Conservation (phyloP, 2,888 invertebrate genomes). For the Tetanocera ferruginea region DNA sequence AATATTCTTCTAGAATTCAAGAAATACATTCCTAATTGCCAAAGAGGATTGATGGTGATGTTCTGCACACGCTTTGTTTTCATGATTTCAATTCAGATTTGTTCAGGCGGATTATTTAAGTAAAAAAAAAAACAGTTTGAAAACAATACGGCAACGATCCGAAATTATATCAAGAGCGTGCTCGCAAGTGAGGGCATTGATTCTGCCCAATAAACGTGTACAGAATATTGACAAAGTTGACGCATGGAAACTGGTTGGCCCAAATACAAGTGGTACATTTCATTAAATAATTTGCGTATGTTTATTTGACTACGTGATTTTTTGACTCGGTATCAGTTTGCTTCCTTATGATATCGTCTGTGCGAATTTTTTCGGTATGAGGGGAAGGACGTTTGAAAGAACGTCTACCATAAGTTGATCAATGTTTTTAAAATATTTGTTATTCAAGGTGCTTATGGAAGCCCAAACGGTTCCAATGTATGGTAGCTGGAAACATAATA, state of each 20-base stretch:
- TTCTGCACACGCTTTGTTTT: too few species aligned
- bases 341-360: conserved; percentile 4
- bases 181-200: conserved; percentile 13
- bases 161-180: conserved; percentile 1
- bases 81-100: too few species aligned
- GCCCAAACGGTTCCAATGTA: not conserved
- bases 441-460: conserved; percentile 10
- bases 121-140: not conserved
- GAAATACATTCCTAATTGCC: too few species aligned
- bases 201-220: conserved; percentile 17
- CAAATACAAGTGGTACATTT: conserved; percentile 25
- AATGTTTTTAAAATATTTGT: not conserved
- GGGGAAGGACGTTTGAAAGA: conserved; percentile 20
- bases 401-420: too few species aligned
- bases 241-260: conserved; percentile 18
- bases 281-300: conserved; percentile 21
- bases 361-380: not conserved
- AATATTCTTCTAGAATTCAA: too few species aligned
- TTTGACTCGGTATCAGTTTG: not conserved
- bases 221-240: conserved; percentile 14
- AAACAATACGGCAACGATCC: not conserved
- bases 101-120: not conserved
- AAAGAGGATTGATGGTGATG: too few species aligned
- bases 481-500: not conserved
- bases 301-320: conserved; percentile 6